These are phyloP conservation scores for Linnaemya tessellans DNA, from an alignment of 2,888 invertebrate genomes.

Conservation along the genomic window DNA sequence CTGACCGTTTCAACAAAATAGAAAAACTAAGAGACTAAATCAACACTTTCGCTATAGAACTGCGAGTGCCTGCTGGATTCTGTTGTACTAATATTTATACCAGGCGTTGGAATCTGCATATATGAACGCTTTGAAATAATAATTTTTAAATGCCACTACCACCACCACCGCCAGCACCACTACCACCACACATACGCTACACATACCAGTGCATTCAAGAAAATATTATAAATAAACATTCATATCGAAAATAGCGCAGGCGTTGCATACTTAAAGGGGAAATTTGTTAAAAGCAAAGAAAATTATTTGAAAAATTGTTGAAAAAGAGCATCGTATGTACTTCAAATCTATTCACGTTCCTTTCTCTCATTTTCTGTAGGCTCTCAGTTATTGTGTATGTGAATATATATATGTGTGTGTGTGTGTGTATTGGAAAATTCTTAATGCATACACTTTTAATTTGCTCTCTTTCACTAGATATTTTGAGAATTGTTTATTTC, in stretches of 20 bases:
- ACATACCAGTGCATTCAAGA: conserved; percentile 58
- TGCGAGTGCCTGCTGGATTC: conserved; percentile 84
- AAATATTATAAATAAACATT: conserved; percentile 69
- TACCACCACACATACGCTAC: background rate
- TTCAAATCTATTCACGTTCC: background rate
- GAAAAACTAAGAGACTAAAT: conserved; percentile 81
- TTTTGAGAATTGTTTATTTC: conserved; percentile 26
- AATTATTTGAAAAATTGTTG: conserved; percentile 21
- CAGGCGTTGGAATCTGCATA: conserved; percentile 77
- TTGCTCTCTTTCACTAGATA: conserved; percentile 16
- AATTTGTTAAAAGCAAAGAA: conserved; percentile 61
- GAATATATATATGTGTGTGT: background rate
- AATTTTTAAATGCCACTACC: conserved; percentile 74
- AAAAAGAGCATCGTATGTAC: conserved; percentile 12
- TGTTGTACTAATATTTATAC: conserved; percentile 83
- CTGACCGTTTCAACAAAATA: conserved; percentile 73
- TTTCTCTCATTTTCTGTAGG: background rate
- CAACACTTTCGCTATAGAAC: conserved; percentile 84
- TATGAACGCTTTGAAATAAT: conserved; percentile 72
- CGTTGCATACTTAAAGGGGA: conserved; percentile 79
- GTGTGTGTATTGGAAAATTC: conserved; percentile 6
- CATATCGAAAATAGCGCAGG: conserved; percentile 64
- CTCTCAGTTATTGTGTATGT: background rate
- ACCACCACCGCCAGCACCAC: conserved; percentile 35
- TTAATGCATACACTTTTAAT: conserved; percentile 6